Percentiles rank a stretch among this genome's conserved stretches.
phyloP scores from a whole-genome alignment of 2,113 vertebrate species.

The Cottus gobio region DNA sequence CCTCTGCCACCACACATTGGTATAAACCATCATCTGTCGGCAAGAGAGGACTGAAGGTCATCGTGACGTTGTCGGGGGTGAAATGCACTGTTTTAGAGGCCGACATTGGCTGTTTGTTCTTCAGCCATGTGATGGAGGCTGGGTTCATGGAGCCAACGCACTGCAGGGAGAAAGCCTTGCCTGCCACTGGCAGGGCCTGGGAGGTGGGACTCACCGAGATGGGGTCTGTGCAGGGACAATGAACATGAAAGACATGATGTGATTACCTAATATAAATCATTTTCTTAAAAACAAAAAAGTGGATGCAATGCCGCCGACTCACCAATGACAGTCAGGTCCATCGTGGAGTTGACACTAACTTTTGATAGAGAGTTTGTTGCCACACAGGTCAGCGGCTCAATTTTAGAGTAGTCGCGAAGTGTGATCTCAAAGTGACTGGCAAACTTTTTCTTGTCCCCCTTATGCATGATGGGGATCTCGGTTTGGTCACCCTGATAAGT shows the following conservation, averaged over 20 bases:
- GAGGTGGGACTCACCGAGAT: slow-evolving; percentile 33
- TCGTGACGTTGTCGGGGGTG: not conserved
- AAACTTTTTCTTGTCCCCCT: not conserved
- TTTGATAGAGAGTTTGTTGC: slow-evolving; percentile 20
- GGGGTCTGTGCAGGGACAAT: slow-evolving; percentile 35
- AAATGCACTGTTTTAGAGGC: not conserved
- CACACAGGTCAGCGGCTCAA: slow-evolving; percentile 38
- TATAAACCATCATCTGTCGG: not conserved
- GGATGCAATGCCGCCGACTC: not conserved
- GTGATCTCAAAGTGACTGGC: not conserved
- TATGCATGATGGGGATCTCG: slow-evolving; percentile 1
- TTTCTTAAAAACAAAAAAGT: not conserved
- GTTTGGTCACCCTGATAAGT: slow-evolving; percentile 27
- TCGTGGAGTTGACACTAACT: not conserved
- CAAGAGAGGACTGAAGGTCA: slow-evolving; percentile 20
- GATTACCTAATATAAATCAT: too few relatives aligned
- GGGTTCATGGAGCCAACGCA: slow-evolving; percentile 45
- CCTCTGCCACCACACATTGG: slow-evolving; percentile 19
- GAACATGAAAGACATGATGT: not conserved
- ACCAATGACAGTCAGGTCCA: slow-evolving; percentile 33
- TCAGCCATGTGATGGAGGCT: slow-evolving; percentile 37
- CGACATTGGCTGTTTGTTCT: not conserved
- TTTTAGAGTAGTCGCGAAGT: not conserved
- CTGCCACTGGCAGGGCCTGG: not conserved
- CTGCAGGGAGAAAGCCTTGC: slow-evolving; percentile 29